phyloP scores from a whole-genome alignment of 2,113 vertebrate species.

The Etheostoma cragini region DNA sequence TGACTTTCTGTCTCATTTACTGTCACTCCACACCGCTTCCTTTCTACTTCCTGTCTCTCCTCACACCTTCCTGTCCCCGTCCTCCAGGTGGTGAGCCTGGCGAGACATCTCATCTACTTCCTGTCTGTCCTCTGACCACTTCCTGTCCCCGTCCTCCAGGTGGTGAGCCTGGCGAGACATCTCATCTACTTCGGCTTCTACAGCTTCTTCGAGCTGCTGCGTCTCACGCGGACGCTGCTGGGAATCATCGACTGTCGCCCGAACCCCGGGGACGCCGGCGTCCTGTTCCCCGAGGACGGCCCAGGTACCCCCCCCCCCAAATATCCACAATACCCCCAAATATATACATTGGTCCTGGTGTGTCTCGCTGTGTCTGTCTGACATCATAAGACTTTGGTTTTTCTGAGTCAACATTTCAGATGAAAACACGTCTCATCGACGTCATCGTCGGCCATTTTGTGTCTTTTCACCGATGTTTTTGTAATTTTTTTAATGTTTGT shows the following conservation, averaged over 20 bases:
- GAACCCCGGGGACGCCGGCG: slow-evolving; percentile 78
- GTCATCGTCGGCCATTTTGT: too few species aligned
- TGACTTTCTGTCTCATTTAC: too few species aligned
- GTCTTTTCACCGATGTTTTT: too few species aligned
- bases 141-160: slow-evolving; percentile 77
- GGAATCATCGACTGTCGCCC: slow-evolving; percentile 97
- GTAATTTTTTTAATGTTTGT: too few species aligned
- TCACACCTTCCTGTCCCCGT: background rate
- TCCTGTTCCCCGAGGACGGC: slow-evolving; percentile 86
- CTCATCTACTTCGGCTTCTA: slow-evolving; percentile 99
- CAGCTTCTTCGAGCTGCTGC: slow-evolving; percentile 96
- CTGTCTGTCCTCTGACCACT: background rate
- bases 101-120: slow-evolving; percentile 90
- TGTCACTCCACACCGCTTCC: too few species aligned
- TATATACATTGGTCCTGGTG: too few species aligned
- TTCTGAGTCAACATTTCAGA: too few species aligned
- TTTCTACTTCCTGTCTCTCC: too few species aligned
- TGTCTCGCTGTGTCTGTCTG: too few species aligned
- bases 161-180: slow-evolving; percentile 95
- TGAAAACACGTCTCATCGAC: too few species aligned
- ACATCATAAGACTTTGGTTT: too few species aligned
- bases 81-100: slow-evolving; percentile 93
- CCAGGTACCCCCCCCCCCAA: slow-evolving; percentile 81
- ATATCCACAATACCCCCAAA: too few species aligned
- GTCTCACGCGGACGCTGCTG: slow-evolving; percentile 93